Conservation (phyloP, 2,113 vertebrate genomes). For the Dryoscopus gambensis region DNA sequence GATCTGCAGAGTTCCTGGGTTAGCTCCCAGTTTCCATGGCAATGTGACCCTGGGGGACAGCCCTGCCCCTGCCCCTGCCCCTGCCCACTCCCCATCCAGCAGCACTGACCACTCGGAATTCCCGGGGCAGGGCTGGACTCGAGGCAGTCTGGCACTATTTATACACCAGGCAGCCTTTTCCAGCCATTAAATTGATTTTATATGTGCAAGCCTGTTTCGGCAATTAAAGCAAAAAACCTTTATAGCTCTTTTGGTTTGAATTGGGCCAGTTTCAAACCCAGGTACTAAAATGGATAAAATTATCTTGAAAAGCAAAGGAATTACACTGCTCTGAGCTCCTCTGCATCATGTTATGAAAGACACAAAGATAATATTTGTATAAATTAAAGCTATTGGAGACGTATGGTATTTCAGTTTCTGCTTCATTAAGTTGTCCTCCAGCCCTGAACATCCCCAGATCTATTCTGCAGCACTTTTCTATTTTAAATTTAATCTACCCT, state of each 20-base stretch:
- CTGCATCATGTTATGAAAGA: conserved; percentile 57
- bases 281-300: conserved; percentile 60
- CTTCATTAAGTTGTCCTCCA: conserved; percentile 68
- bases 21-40: background rate
- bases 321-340: conserved; percentile 15
- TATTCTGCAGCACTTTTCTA: conserved; percentile 63
- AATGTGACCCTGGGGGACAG: background rate
- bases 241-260: conserved; percentile 43
- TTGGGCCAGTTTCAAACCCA: conserved; percentile 51
- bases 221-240: conserved; percentile 52
- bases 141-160: background rate
- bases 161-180: background rate
- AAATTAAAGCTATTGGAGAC: conserved; percentile 69
- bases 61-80: background rate
- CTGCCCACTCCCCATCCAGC: accelerated
- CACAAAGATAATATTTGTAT: conserved; percentile 69
- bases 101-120: background rate
- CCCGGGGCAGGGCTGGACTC: background rate
- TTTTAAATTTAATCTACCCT: conserved; percentile 66
- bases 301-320: conserved; percentile 46
- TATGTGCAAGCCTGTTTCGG: conserved; percentile 13
- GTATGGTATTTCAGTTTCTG: conserved; percentile 66
- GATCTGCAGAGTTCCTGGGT: background rate
- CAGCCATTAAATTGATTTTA: conserved; percentile 42
- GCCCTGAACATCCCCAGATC: conserved; percentile 60